Base-by-base conservation (phyloP, 1,140 invertebrate species). In the Leptestheria dahalacensis region DNA sequence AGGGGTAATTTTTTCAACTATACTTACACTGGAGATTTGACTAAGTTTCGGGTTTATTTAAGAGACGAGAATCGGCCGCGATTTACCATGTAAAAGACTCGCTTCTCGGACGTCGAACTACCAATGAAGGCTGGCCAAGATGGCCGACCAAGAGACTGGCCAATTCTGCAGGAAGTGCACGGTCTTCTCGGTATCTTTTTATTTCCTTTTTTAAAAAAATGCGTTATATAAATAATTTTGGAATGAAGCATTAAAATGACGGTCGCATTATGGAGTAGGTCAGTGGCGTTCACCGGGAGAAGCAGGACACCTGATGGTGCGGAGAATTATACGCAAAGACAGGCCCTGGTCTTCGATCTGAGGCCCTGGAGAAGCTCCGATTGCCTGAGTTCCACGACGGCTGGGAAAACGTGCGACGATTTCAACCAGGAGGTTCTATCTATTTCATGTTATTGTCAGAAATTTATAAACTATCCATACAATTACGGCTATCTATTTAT, bases 281-380 rank as follows among this genome's bases (percentile, higher is more conserved):
- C n/a, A n/a, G n/a, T n/a, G 50, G 6, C 6, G 24, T 21, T 52
- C 50, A 9, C 50, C 50, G 28, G 10, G 25, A 4, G 53, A 55
- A 55, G 33, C 26, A n/a, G 12, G 53, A 33, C 29, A 11, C 4
- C 53, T 10, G n/a, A 55, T 29, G 21, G 21, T 33, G n/a, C n/a
- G n/a, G n/a, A n/a, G n/a, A n/a, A n/a, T n/a, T n/a, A n/a, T n/a
- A n/a, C n/a, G n/a, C 6, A 28, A 26, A 25, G 53, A 20, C 15
- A 55, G 23, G 53, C 26, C 52, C 15, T 41, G 21, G 49, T 51
- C 21, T 49, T 60, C 18, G 58, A 60, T 53, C 46, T 60, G 20
- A 48, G 58, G 10, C 58, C 48, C 18, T 60, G 58, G 25, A 26
- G 48, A 3, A 53, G 49, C 23, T 60, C 46, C 41, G 58, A 60